Percentiles rank a stretch among this genome's conserved stretches.
Evolutionary conservation across 2,797 vertebrate genomes (phyloP).

Genomic region (Prunella strophiata): DNA sequence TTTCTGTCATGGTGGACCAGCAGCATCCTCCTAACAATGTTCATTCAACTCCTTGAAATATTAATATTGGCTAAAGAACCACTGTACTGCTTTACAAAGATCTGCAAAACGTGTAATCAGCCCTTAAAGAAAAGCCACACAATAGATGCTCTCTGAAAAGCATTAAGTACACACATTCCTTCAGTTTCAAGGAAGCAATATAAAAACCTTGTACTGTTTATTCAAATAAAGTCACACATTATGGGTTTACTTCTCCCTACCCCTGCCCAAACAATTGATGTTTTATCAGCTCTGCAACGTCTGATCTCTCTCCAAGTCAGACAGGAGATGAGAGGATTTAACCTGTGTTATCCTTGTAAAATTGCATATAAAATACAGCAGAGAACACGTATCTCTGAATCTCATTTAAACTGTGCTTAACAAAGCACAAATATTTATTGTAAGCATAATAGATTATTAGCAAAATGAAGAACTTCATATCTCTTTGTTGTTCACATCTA

Average conservation of each 20-base stretch:
- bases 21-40: neutral
- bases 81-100: neutral
- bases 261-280: neutral
- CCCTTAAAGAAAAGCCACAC: neutral
- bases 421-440: neutral
- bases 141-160: neutral
- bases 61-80: neutral
- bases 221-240: constrained; percentile 3
- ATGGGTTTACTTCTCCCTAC: neutral
- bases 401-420: neutral
- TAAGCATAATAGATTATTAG: neutral
- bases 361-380: neutral
- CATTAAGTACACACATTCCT: neutral
- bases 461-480: neutral
- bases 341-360: neutral
- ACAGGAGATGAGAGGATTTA: neutral
- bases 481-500: neutral
- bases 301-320: constrained; percentile 31
- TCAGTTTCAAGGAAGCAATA: constrained; percentile 14
- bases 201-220: neutral
- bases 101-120: neutral
- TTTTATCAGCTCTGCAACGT: constrained; percentile 17
- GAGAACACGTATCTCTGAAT: neutral
- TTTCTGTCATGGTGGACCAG: neutral
- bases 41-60: neutral